Evolutionary conservation across 2,888 invertebrate species (phyloP), one percentile per base, ranked within the genome.

Genomic region (Piscicola geometra): DNA sequence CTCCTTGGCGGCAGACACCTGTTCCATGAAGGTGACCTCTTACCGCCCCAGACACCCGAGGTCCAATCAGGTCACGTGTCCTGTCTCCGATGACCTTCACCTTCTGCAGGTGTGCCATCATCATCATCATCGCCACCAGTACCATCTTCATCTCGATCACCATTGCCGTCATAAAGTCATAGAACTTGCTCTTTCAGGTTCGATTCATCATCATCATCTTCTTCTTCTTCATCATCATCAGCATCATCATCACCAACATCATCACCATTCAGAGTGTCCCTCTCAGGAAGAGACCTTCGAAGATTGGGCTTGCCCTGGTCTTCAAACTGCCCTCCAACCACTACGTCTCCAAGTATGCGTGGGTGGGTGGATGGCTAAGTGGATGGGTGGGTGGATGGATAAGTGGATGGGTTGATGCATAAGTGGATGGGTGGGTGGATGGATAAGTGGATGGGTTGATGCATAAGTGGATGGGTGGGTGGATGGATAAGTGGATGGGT

Each of bases 261-360:
- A 41, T 9, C 41, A 41, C 41, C 41, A 5, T 5, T 3, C 67
- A 77, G 76, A 56, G 18, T 35, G 28, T 77, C 21, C 77, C 77
- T 15, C 66, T 77, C 15, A 32, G 64, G n/a, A 68, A 75, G 32
- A 33, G 80, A 73, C 81, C 86, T 78, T 88, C 88, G 1, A 90
- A 90, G 82, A 86, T 91, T 21, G 91, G 91, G 0, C 83, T 91
- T 41, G 90, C 90, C 15, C 88, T 91, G 78, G 86, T 91, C 76
- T 88, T 91, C 76, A 81, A 81, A 60, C 79, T 84, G 52, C 78
- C 81, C 71, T 82, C 82, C 76, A 83, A 73, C 36, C 25, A 78
- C 3, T 21, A 35, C 28, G 47, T 35, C n/a, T 33, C 73, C 1
- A n/a, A 32, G 73, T 73, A 25, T 36, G 64, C 28, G 72, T 32